These are phyloP conservation scores for Dicycla oo DNA, from an alignment of 2,888 invertebrate genomes.

Conservation along the genomic window DNA sequence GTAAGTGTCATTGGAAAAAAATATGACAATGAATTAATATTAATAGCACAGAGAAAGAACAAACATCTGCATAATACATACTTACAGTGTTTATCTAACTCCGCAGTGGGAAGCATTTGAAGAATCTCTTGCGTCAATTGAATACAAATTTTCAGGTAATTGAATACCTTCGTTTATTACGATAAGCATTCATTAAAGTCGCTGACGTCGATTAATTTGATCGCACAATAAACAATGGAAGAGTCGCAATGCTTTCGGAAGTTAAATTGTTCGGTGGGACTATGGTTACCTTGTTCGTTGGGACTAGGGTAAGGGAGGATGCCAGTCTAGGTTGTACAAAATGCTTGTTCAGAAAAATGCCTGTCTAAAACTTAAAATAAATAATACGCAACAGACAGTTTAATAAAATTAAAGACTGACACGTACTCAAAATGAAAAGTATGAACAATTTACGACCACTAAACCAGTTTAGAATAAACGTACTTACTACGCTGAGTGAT, in stretches of 20 bases:
- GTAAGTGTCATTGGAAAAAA: neutral
- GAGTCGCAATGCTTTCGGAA: slow-evolving; percentile 16
- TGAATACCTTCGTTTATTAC: slow-evolving; percentile 30
- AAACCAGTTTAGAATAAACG: too few species aligned
- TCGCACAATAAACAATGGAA: slow-evolving; percentile 45
- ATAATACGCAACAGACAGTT: too few species aligned
- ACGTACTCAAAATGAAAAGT: too few species aligned
- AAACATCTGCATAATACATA: neutral
- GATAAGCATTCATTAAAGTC: slow-evolving; percentile 33
- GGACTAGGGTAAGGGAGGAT: too few species aligned
- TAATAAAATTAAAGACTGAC: too few species aligned
- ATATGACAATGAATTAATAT: neutral
- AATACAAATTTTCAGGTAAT: slow-evolving; percentile 42
- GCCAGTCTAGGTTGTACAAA: too few species aligned
- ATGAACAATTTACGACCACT: too few species aligned
- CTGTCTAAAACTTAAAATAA: too few species aligned
- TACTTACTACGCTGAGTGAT: too few species aligned
- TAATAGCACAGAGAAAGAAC: neutral
- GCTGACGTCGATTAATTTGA: slow-evolving; percentile 28
- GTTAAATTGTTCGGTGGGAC: neutral
- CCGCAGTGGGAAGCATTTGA: slow-evolving; percentile 13
- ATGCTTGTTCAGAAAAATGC: too few species aligned
- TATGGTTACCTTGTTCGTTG: too few species aligned
- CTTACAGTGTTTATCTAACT: neutral
- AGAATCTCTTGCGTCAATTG: slow-evolving; percentile 18